These are phyloP conservation scores for Oreonectes daqikongensis DNA, from an alignment of 2,797 vertebrate genomes.

Conservation along the genomic window DNA sequence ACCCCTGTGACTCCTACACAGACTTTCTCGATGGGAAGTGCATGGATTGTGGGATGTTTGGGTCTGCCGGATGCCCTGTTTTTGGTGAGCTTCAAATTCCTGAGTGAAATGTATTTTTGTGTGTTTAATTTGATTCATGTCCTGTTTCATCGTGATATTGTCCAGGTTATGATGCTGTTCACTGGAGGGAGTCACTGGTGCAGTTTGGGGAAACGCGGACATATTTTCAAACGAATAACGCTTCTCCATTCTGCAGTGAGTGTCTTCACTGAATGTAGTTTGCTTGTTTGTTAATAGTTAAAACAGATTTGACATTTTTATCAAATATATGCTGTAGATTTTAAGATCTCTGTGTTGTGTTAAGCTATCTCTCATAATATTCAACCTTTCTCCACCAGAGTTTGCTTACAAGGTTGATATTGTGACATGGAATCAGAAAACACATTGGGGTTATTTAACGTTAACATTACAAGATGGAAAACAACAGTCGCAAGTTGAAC, in stretches of 20 bases:
- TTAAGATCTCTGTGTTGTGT: background rate
- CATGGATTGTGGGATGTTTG: constrained; percentile 75
- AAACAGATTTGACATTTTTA: background rate
- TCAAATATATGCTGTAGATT: background rate
- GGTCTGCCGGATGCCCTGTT: constrained; percentile 80
- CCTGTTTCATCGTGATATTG: background rate
- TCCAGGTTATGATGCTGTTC: constrained; percentile 69
- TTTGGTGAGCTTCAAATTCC: constrained; percentile 77
- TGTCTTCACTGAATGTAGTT: constrained; percentile 18
- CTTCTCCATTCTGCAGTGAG: constrained; percentile 76
- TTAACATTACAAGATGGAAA: constrained; percentile 65
- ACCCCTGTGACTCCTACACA: constrained; percentile 83
- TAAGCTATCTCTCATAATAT: too few species aligned
- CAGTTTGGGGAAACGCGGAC: constrained; percentile 54
- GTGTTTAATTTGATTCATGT: background rate
- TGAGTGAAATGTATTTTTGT: background rate
- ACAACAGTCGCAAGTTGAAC: constrained; percentile 64
- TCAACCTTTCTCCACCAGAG: constrained; percentile 58
- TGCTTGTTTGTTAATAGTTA: background rate
- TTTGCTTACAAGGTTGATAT: constrained; percentile 72
- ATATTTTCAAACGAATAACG: constrained; percentile 73
- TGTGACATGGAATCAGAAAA: constrained; percentile 72
- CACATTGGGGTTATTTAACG: constrained; percentile 70
- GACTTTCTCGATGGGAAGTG: constrained; percentile 86
- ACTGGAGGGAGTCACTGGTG: constrained; percentile 69